Percentiles rank a stretch among this genome's conserved stretches.
phyloP scores from a whole-genome alignment of 2,113 vertebrate species.

The Microtus montanus region DNA sequence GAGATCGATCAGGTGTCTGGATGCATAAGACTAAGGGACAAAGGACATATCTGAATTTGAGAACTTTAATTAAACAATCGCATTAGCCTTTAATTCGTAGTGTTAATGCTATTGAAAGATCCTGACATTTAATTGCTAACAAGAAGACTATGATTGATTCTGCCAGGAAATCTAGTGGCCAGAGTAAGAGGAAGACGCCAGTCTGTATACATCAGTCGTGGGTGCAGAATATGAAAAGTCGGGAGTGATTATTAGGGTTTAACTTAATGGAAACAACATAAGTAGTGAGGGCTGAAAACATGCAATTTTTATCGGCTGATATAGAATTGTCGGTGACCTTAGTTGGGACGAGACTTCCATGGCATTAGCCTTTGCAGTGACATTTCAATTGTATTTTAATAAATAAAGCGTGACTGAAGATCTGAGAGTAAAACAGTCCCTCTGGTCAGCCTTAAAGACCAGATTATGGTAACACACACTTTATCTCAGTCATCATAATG shows the following conservation, averaged over 20 bases:
- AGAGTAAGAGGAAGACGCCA: neutral
- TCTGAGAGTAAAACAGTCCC: too few relatives aligned
- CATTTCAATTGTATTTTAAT: too few relatives aligned
- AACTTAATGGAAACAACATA: neutral
- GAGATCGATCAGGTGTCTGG: neutral
- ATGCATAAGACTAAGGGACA: neutral
- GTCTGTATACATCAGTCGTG: neutral
- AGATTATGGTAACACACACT: too few relatives aligned
- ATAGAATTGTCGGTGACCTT: neutral
- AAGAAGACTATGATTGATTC: neutral
- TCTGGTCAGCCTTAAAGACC: too few relatives aligned
- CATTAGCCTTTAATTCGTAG: constrained; percentile 14
- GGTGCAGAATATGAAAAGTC: neutral
- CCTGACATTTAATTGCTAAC: neutral
- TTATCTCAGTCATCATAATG: too few relatives aligned
- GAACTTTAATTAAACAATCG: neutral
- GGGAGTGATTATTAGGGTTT: neutral
- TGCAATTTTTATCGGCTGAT: neutral
- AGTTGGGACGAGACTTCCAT: neutral
- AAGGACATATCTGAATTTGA: neutral
- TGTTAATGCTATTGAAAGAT: neutral
- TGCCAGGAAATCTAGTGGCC: neutral
- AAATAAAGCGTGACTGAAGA: too few relatives aligned
- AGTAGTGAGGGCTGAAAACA: neutral
- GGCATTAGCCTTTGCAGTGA: too few relatives aligned